Evolutionary conservation across 2,113 vertebrate species (phyloP), one percentile per base, ranked within the genome.

Genomic region (Lutjanus erythropterus): DNA sequence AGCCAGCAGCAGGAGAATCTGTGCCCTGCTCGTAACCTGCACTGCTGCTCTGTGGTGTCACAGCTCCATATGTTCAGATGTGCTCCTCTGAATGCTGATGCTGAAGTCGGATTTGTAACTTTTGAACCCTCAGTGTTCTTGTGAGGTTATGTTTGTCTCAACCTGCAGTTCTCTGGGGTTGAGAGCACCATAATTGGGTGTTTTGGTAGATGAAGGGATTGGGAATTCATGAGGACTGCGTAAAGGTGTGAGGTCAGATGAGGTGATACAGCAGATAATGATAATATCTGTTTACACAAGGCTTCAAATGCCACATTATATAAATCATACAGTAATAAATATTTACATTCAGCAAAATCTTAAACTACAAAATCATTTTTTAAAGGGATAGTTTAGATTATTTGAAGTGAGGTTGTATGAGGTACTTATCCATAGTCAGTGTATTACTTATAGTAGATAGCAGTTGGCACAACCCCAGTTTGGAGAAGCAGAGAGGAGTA

Each of bases 1-100:
- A 70, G 44, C 72, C 76, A 59, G 70, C 78, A 73, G 86, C 83
- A 44, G 75, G 67, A 65, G 76, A 41, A 62, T 23, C 1, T 50
- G 68, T 66, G 52, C 9, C 53, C 49, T 33, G 60, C 75, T 65
- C 6, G 8, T 56, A 71, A 81, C 85, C 80, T 42, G 50, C 71
- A 41, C 58, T 18, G 66, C 33, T 9, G 29, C 84, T 81, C 69
- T 47, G 29, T 79, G 31, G 56, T 42, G 35, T 35, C 61, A 37
- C 3, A 12, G 52, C 78, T 49, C 23, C 77, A 46, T 25, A 62
- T 3, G 25, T 46, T 75, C 10, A 33, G 16, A 62, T 23, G 10
- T 6, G 23, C 53, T 41, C 47, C 42, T 68, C 9, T 65, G 62
- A 71, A 75, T 80, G 35, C 39, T 0, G 60, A 77, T 66, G 46